Percentiles rank a stretch among this genome's conserved stretches.
Evolutionary conservation across 2,888 invertebrate species (phyloP).

Genomic region (Lathronympha strigana): DNA sequence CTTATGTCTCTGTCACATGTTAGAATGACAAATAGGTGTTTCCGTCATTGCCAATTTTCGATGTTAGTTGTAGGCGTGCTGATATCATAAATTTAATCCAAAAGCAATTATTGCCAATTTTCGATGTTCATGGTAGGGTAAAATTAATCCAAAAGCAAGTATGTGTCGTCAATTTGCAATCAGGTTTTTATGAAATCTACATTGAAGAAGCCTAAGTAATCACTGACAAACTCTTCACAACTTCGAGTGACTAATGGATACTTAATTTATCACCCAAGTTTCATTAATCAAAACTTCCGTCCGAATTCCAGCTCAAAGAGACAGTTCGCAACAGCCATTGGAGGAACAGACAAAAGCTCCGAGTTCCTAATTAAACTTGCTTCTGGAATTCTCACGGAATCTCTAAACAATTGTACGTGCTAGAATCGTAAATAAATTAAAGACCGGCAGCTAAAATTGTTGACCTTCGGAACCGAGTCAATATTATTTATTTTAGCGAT

Average conservation of each 20-base stretch:
- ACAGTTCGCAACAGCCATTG: constrained; percentile 29
- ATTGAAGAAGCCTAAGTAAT: too few species aligned
- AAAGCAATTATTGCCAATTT: too few species aligned
- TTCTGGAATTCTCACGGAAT: constrained; percentile 4
- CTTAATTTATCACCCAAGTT: constrained; percentile 8
- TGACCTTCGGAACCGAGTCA: constrained; percentile 17
- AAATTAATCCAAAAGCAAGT: too few species aligned
- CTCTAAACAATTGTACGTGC: constrained; percentile 17
- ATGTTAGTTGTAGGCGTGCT: too few species aligned
- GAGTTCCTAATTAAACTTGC: constrained; percentile 26
- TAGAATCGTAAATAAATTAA: constrained; percentile 28
- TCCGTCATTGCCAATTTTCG: too few species aligned
- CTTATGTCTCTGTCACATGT: too few species aligned
- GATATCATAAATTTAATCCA: too few species aligned
- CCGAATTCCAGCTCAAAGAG: constrained; percentile 21
- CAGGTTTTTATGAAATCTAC: too few species aligned
- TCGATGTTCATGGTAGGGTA: too few species aligned
- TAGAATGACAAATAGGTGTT: too few species aligned
- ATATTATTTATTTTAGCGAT: constrained; percentile 10
- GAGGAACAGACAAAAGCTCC: constrained; percentile 12
- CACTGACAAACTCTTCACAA: not conserved
- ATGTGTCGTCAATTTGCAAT: too few species aligned
- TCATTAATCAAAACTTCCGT: constrained; percentile 23
- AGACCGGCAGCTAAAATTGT: constrained; percentile 20
- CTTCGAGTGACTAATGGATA: not conserved